Evolutionary conservation across 2,888 invertebrate species (phyloP), one percentile per base, ranked within the genome.

Genomic region (Acholoe squamosa): DNA sequence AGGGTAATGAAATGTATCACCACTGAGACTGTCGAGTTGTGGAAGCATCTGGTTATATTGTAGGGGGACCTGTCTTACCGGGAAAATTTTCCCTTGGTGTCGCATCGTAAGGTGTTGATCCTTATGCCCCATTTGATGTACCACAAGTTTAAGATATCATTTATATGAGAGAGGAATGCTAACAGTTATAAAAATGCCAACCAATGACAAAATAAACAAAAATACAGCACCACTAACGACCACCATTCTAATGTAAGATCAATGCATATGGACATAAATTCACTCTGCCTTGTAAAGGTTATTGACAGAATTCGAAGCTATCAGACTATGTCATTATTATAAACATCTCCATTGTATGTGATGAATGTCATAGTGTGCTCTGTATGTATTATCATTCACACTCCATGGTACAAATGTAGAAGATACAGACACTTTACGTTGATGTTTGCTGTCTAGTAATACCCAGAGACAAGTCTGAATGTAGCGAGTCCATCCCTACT

Each of bases 71-170:
- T 76, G 76, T 80, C 71, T 80, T 80, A 34, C 43, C 80, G 80
- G 80, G 80, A 80, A 19, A 80, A 1, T 71, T 67, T 71, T 43
- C 80, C 80, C 43, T 16, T 19, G 25, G 80, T 80, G 80, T 80
- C 80, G 80, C 80, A 34, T 34, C 43, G 25, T 80, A 33, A 80
- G 80, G 80, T 43, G 80, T 80, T 80, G 43, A 33, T 3, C 80
- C 22, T 80, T 34, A 34, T 80, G 34, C 80, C 80, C 80, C 80
- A 34, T n/a, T 80, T 80, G 80, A 80, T 80, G 80, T 14, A 80
- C 34, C 43, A 25, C 1, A 25, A 76, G 25, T 31, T 19, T n/a
- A 31, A 76, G 25, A 71, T 76, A 16, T 61, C 61, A 61, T 61
- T n/a, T 7, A 61, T 19, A n/a, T 19, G 19, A n/a, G 61, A 61